Percentiles rank a stretch among this genome's conserved stretches.
Conservation (phyloP, 2,113 vertebrate species). For the Lutjanus erythropterus region DNA sequence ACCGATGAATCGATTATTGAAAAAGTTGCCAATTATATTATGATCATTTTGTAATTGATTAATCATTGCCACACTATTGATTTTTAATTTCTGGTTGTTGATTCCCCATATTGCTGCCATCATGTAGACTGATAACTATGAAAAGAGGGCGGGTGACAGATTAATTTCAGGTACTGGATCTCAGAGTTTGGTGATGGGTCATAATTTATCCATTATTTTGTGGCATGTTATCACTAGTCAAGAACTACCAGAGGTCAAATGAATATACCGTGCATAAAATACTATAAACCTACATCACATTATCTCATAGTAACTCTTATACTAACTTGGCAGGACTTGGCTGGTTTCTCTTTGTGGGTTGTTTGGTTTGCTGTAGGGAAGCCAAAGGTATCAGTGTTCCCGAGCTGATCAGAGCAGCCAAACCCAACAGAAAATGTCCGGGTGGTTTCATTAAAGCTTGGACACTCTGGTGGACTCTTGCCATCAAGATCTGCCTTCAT, state of each 20-base stretch:
- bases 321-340: neutral
- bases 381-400: neutral
- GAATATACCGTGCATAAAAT: neutral
- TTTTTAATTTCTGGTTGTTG: neutral
- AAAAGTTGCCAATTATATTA: no score
- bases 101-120: neutral
- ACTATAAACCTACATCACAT: neutral
- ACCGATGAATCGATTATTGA: no score
- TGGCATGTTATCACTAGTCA: neutral
- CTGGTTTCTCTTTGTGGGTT: neutral
- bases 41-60: no score
- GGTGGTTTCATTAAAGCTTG: neutral
- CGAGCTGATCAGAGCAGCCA: no score
- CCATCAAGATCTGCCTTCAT: neutral
- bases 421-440: neutral
- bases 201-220: no score
- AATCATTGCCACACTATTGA: no score
- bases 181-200: neutral
- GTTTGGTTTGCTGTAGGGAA: neutral
- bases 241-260: neutral
- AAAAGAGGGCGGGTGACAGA: neutral
- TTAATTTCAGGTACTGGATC: neutral
- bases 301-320: no score
- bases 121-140: neutral
- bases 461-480: neutral